Evolutionary conservation across 2,888 invertebrate genomes (phyloP).

Genomic region (Atethmia centrago): DNA sequence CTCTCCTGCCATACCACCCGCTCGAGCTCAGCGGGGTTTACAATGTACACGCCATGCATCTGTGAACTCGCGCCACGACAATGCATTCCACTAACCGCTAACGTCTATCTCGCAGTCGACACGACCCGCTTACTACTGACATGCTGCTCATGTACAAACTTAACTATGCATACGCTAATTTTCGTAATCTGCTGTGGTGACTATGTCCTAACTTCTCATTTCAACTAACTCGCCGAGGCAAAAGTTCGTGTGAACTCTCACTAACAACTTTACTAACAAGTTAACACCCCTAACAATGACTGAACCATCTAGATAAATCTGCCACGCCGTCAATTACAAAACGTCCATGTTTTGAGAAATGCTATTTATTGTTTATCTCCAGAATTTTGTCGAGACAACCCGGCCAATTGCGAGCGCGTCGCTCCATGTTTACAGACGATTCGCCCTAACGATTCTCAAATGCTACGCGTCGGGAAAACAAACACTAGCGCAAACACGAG

Average conservation of each 20-base stretch:
- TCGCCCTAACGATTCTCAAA: slow-evolving; percentile 89
- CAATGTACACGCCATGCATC: slow-evolving; percentile 95
- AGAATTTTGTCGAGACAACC: slow-evolving; percentile 85
- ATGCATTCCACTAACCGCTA: slow-evolving; percentile 89
- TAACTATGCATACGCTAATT: slow-evolving; percentile 83
- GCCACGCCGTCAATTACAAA: slow-evolving; percentile 87
- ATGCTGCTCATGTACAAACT: slow-evolving; percentile 80
- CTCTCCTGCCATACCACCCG: slow-evolving; percentile 92
- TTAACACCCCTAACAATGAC: slow-evolving; percentile 89
- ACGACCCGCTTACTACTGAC: slow-evolving; percentile 80
- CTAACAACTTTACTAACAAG: slow-evolving; percentile 89
- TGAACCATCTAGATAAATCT: slow-evolving; percentile 89
- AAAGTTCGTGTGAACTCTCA: slow-evolving; percentile 87
- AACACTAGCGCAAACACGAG: slow-evolving; percentile 83
- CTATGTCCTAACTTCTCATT: slow-evolving; percentile 84
- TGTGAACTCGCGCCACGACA: slow-evolving; percentile 92
- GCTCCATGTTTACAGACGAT: slow-evolving; percentile 86
- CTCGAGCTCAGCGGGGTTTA: slow-evolving; percentile 92
- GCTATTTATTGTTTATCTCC: slow-evolving; percentile 87
- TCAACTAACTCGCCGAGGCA: slow-evolving; percentile 84
- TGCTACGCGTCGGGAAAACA: slow-evolving; percentile 88
- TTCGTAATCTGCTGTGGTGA: slow-evolving; percentile 83
- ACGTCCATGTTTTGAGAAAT: slow-evolving; percentile 87
- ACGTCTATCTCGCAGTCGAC: slow-evolving; percentile 76
- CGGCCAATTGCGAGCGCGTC: slow-evolving; percentile 84